A percentile compares a stretch with the other conserved stretches of the same genome.
These are phyloP conservation scores for Leucania comma DNA, from an alignment of 2,888 invertebrate genomes.

Conservation along the genomic window DNA sequence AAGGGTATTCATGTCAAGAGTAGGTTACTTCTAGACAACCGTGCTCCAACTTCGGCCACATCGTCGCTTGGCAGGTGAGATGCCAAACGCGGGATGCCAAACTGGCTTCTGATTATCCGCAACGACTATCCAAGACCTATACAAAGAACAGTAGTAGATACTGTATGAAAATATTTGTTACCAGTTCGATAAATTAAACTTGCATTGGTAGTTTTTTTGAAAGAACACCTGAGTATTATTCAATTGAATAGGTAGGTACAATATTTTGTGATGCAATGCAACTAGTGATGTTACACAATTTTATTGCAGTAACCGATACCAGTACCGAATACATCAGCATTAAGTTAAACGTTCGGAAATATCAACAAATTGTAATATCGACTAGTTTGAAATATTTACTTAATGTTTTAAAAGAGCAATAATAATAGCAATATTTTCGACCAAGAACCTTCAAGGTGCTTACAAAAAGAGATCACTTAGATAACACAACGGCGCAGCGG, in stretches of 20 bases:
- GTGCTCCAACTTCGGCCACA: too few species aligned
- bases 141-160: too few species aligned
- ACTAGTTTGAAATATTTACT: slow-evolving; percentile 11
- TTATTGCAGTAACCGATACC: slow-evolving; percentile 4
- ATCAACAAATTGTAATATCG: background rate
- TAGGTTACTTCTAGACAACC: too few species aligned
- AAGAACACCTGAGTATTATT: background rate
- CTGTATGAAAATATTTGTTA: too few species aligned
- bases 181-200: too few species aligned
- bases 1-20: too few species aligned
- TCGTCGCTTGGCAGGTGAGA: too few species aligned
- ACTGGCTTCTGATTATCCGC: too few species aligned
- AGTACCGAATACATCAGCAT: background rate
- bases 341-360: background rate
- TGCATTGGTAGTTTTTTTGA: too few species aligned
- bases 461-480: slow-evolving; percentile 74
- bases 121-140: too few species aligned
- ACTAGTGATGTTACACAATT: slow-evolving; percentile 17
- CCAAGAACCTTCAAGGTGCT: slow-evolving; percentile 63
- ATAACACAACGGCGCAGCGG: slow-evolving; percentile 71
- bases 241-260: background rate
- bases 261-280: too few species aligned
- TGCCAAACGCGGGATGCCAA: too few species aligned
- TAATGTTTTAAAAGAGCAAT: slow-evolving; percentile 32
- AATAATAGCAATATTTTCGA: slow-evolving; percentile 62